A percentile compares a stretch with the other conserved stretches of the same genome.
Conservation (phyloP, 2,888 invertebrate genomes). For the Drepanosiphum platanoidis region DNA sequence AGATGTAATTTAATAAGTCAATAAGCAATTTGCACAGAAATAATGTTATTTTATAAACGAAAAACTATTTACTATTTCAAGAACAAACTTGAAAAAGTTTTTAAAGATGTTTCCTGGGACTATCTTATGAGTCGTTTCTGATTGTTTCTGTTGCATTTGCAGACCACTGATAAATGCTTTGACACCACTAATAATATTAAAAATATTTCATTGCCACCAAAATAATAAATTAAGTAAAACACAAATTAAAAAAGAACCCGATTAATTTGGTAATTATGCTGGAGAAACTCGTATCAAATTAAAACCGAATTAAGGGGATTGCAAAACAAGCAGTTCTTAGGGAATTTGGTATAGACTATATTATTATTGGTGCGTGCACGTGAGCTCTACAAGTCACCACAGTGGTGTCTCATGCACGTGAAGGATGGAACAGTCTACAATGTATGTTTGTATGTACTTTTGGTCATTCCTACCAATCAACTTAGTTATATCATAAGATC, state of each 20-base stretch:
- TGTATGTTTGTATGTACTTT: no score
- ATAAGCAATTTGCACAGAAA: slow-evolving; percentile 38
- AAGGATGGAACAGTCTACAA: no score
- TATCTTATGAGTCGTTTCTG: slow-evolving; percentile 61
- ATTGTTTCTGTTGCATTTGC: slow-evolving; percentile 61
- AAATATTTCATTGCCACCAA: slow-evolving; percentile 24
- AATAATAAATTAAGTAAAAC: background rate
- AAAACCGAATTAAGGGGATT: background rate
- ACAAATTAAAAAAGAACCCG: background rate
- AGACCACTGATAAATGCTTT: slow-evolving; percentile 62
- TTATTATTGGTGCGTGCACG: no score
- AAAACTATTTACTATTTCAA: slow-evolving; percentile 65
- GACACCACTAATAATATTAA: slow-evolving; percentile 62
- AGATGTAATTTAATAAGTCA: background rate
- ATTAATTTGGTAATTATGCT: background rate
- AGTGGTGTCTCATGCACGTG: no score
- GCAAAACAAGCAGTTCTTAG: no score
- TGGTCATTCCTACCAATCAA: no score
- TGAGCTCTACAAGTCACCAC: no score
- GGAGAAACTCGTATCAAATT: background rate
- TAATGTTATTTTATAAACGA: slow-evolving; percentile 63
- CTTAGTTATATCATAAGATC: no score
- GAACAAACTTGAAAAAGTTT: slow-evolving; percentile 93
- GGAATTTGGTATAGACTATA: no score
- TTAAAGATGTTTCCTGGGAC: slow-evolving; percentile 90